phyloP scores from a whole-genome alignment of 2,113 vertebrate genomes.

The Zapornia atra region DNA sequence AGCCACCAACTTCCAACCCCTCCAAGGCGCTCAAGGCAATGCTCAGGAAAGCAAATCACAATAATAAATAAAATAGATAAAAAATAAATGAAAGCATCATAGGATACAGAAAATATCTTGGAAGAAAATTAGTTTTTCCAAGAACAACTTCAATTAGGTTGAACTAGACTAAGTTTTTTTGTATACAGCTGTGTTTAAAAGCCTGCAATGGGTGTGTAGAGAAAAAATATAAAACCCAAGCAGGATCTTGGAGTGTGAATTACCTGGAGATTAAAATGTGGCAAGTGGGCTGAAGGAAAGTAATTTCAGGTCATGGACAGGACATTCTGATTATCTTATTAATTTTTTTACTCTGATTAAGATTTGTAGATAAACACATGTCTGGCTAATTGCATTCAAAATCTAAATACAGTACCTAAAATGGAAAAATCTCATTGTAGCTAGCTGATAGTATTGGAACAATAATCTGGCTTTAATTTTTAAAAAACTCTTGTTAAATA shows the following conservation, averaged over 20 bases:
- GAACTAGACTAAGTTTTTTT: not conserved
- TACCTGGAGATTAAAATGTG: not conserved
- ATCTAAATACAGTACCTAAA: not conserved
- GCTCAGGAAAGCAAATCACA: constrained; percentile 23
- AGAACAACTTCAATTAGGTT: constrained; percentile 6
- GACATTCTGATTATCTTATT: not conserved
- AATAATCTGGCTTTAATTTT: not conserved
- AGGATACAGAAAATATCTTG: constrained; percentile 3
- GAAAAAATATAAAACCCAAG: not conserved
- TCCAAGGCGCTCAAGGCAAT: not conserved
- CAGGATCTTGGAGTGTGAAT: not conserved
- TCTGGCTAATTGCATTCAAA: not conserved
- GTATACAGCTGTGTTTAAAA: not conserved
- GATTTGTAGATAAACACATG: not conserved
- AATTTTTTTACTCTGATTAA: not conserved
- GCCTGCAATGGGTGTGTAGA: not conserved
- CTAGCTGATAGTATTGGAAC: not conserved
- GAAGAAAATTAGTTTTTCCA: constrained; percentile 10
- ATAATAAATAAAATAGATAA: constrained; percentile 54
- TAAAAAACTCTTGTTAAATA: not conserved
- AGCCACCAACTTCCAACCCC: constrained; percentile 34
- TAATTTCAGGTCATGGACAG: not conserved
- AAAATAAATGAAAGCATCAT: constrained; percentile 27
- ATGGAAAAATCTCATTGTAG: not conserved
- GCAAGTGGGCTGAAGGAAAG: not conserved